phyloP scores from a whole-genome alignment of 2,113 vertebrate genomes.

The Megaceryle maxima region DNA sequence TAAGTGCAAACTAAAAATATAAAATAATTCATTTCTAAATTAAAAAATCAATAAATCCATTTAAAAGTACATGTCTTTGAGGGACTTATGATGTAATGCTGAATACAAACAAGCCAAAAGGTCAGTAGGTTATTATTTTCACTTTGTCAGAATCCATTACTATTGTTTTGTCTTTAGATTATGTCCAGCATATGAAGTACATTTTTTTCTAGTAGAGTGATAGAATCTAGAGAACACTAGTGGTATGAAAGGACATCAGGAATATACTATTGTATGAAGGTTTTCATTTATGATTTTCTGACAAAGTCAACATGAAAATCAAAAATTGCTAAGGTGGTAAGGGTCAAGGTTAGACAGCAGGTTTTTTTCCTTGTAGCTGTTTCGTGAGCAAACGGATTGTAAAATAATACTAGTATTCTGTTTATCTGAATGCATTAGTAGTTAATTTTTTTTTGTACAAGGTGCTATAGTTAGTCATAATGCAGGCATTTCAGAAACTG shows the following conservation, averaged over 20 bases:
- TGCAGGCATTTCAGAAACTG: background rate
- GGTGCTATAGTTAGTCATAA: background rate
- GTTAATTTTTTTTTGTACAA: background rate
- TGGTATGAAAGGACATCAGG: background rate
- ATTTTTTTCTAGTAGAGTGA: background rate
- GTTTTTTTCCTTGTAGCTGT: background rate
- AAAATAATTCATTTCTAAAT: background rate
- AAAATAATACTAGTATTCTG: background rate
- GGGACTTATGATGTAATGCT: background rate
- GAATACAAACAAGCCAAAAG: background rate
- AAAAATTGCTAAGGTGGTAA: background rate
- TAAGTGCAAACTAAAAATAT: background rate
- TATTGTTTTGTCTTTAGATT: background rate
- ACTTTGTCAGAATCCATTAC: background rate
- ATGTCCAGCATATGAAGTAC: background rate
- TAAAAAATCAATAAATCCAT: no score
- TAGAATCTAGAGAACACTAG: background rate
- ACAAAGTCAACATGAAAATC: background rate
- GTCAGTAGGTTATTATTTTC: background rate
- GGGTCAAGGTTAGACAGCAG: background rate
- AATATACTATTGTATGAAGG: background rate
- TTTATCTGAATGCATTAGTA: background rate
- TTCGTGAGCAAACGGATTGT: background rate
- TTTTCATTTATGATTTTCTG: background rate
- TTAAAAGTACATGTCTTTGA: background rate